Percentiles rank a stretch among this genome's conserved stretches.
Evolutionary conservation across 2,113 vertebrate genomes (phyloP).

Genomic region (Chaenocephalus aceratus): DNA sequence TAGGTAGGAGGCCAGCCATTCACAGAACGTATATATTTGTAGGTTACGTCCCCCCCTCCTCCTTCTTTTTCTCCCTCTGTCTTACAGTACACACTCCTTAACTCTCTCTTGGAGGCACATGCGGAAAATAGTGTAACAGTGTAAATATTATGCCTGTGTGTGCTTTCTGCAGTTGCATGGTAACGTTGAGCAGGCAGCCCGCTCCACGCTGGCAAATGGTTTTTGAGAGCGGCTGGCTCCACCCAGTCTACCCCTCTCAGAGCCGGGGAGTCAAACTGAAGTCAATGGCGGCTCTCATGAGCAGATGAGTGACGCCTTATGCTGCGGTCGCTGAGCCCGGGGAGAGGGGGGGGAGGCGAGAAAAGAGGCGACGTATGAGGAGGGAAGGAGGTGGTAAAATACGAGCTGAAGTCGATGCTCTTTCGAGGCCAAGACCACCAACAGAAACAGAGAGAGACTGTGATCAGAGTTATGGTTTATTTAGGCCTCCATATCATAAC

Average conservation of each 20-base stretch:
- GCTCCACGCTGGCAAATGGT: slow-evolving; percentile 71
- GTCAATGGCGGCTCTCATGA: slow-evolving; percentile 81
- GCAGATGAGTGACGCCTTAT: slow-evolving; percentile 79
- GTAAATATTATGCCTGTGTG: slow-evolving; percentile 85
- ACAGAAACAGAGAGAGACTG: slow-evolving; percentile 35
- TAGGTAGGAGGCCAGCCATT: slow-evolving; percentile 25
- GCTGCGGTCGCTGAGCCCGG: slow-evolving; percentile 56
- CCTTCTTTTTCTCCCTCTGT: slow-evolving; percentile 8
- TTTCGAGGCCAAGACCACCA: slow-evolving; percentile 68
- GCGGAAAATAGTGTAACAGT: slow-evolving; percentile 82
- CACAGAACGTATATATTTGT: slow-evolving; percentile 30
- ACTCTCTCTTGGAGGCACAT: slow-evolving; percentile 64
- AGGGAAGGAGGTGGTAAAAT: slow-evolving; percentile 60
- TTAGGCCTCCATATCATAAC: not conserved
- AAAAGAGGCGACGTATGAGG: no score
- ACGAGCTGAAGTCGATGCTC: slow-evolving; percentile 38
- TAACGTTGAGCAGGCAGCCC: slow-evolving; percentile 75
- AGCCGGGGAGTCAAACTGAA: slow-evolving; percentile 60
- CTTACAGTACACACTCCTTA: slow-evolving; percentile 40
- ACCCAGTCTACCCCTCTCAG: slow-evolving; percentile 62
- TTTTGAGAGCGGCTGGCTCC: slow-evolving; percentile 61
- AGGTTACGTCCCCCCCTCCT: slow-evolving; percentile 12
- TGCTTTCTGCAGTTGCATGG: slow-evolving; percentile 82
- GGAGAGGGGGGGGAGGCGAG: slow-evolving; percentile 13
- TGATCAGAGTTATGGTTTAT: slow-evolving; percentile 21